Evolutionary conservation across 2,797 vertebrate species (phyloP), one percentile per base, ranked within the genome.

Genomic region (Lateolabrax maculatus): DNA sequence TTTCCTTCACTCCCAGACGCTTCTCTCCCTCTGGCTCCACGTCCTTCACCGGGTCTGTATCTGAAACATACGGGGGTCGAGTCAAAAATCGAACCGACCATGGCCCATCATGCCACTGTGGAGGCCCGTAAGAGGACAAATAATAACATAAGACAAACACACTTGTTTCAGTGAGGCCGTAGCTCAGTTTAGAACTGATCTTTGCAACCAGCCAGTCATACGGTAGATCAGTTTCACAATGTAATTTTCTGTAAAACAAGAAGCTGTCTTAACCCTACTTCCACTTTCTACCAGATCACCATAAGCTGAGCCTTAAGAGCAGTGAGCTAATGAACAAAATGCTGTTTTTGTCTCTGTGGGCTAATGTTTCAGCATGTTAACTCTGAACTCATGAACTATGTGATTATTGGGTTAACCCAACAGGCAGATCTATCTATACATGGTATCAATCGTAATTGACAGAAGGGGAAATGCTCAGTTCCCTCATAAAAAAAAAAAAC

Each of bases 21-120:
- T 72, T 90, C 12, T 95, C 93, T 21, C 71, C 91, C 57, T 96
- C 94, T 0, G 49, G 1, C 79, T 90, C 94, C 0, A 15, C 74
- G 51, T 65, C 71, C 71, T 88, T 95, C 57, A 87, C 83, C 0
- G 92, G 80, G 49, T 95, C 95, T 0, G 90, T 91, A 52, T 95
- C 95, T 95, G 83, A 19, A 87, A 77, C 18, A 39, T n/a, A 83
- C 3, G 0, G 7, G 43, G 34, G 58, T 19, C 53, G 3, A 21
- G 23, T 31, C 46, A 72, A 57, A 15, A 16, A 27, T 9, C 19
- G 4, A 52, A 74, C 46, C 6, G 51, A 19, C 11, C 15, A 25
- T 13, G 2, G 21, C 21, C 21, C n/a, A n/a, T n/a, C 8, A 13
- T 21, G n/a, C 5, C 41, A 29, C 19, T 13, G 27, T n/a, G 37